Evolutionary conservation across 2,888 invertebrate genomes (phyloP), one percentile per base, ranked within the genome.

Genomic region (Cephus rjabovi): DNA sequence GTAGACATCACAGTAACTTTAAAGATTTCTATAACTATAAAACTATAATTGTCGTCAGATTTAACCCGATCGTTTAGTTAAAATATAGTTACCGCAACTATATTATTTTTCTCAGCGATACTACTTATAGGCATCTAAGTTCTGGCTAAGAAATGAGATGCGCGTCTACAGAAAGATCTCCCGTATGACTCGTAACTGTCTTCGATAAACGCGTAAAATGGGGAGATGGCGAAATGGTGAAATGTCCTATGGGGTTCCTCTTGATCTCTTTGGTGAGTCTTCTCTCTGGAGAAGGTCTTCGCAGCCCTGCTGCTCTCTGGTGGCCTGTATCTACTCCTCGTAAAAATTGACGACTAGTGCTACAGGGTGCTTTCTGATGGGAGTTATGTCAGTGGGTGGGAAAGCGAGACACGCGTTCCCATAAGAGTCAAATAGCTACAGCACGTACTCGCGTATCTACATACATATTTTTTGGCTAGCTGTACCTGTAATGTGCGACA

Each of bases 261-360:
- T n/a, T 34, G 74, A 77, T 33, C 68, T 35, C 73, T 73, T 56
- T 11, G 56, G 40, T 30, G 31, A 12, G 74, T 33, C 74, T 34
- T 74, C 35, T 31, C 34, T 30, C 33, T 70, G 74, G 34, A 34
- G 69, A 30, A 40, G 40, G 12, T 69, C 31, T 71, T 31, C 71
- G 31, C 71, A 33, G 31, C 31, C 71, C 3, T 15, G 31, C 71
- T 33, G 31, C 71, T 33, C 71, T 12, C 15, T 15, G 71, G 71
- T 31, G 33, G 31, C 31, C 70, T 33, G 71, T 78, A 78, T 78
- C 78, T 78, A 31, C 71, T 75, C 76, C 78, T 78, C 78, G 73
- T 78, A 78, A 78, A 78, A 78, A 78, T 78, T 78, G 78, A 78
- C 78, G 78, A 78, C 74, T n/a, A 34, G 30, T 33, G 35, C 74